A percentile compares a stretch with the other conserved stretches of the same genome.
Evolutionary conservation across 2,888 invertebrate species (phyloP).

Genomic region (Strigamia transsilvanica): DNA sequence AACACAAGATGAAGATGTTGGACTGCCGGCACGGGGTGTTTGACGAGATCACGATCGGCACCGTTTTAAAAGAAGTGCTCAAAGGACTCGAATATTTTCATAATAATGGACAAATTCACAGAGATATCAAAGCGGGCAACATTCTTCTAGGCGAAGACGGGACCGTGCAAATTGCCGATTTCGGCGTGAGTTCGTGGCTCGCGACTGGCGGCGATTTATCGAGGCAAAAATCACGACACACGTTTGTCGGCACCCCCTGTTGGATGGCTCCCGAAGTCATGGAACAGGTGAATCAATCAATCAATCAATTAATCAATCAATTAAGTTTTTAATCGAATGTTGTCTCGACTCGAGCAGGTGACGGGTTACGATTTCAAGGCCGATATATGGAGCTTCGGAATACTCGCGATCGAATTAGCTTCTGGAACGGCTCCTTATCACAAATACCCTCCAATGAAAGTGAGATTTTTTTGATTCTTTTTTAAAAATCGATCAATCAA

Average conservation of each 20-base stretch:
- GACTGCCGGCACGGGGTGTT: constrained; percentile 96
- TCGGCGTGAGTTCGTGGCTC: constrained; percentile 97
- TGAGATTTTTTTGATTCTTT: constrained; percentile 56
- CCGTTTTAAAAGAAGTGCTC: constrained; percentile 92
- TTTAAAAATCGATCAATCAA: too few species aligned
- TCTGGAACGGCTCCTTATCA: constrained; percentile 96
- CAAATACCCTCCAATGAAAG: constrained; percentile 99
- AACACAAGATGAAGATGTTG: constrained; percentile 90
- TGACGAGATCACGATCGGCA: constrained; percentile 96
- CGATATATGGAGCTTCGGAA: constrained; percentile 92
- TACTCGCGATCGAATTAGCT: constrained; percentile 98
- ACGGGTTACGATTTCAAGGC: constrained; percentile 99
- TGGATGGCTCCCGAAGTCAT: constrained; percentile 99
- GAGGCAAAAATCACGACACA: constrained; percentile 93
- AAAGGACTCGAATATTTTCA: constrained; percentile 99
- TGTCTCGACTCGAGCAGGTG: constrained; percentile 69
- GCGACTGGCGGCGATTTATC: constrained; percentile 93
- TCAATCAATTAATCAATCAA: neutral
- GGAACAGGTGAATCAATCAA: constrained; percentile 79
- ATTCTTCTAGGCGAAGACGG: constrained; percentile 96
- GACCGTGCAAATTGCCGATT: constrained; percentile 97
- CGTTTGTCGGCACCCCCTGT: constrained; percentile 98
- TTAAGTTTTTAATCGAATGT: constrained; percentile 56
- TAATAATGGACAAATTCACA: constrained; percentile 97
- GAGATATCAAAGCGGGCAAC: constrained; percentile 98